phyloP scores from a whole-genome alignment of 2,888 invertebrate species.

The Micoletzkya japonica region DNA sequence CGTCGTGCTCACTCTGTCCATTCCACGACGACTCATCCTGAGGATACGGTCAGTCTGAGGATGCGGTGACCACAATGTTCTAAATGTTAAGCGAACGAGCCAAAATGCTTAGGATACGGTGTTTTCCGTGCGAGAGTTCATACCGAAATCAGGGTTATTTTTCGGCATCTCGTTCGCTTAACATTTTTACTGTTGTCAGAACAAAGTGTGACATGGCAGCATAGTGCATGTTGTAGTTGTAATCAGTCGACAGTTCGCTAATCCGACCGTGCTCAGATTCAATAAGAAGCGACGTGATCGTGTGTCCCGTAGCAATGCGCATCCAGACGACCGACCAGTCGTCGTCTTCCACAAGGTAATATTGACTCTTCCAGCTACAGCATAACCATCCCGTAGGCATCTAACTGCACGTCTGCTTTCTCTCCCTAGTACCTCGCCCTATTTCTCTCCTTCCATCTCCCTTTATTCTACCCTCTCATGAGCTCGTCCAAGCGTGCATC shows the following conservation, averaged over 20 bases:
- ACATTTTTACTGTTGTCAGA: background rate
- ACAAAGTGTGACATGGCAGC: background rate
- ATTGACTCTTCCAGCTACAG: no score
- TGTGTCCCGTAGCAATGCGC: background rate
- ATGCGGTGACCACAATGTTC: no score
- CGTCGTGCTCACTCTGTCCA: slow-evolving; percentile 98
- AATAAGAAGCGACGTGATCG: slow-evolving; percentile 41
- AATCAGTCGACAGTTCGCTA: background rate
- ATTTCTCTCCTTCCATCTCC: no score
- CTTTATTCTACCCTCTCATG: background rate
- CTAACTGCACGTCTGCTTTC: no score
- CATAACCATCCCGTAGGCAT: no score
- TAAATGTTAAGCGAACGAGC: no score
- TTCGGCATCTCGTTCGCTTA: background rate
- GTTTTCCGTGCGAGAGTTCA: no score
- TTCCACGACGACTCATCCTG: slow-evolving; percentile 89
- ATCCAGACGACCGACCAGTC: slow-evolving; percentile 50
- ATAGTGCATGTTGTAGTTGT: background rate
- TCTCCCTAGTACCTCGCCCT: no score
- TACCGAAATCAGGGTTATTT: no score
- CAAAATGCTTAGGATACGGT: no score
- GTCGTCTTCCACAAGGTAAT: slow-evolving; percentile 60
- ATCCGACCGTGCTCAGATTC: no score
- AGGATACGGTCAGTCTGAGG: slow-evolving; percentile 78
- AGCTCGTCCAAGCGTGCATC: background rate